phyloP scores from a whole-genome alignment of 2,888 invertebrate species.

The Myopa tessellatipennis region DNA sequence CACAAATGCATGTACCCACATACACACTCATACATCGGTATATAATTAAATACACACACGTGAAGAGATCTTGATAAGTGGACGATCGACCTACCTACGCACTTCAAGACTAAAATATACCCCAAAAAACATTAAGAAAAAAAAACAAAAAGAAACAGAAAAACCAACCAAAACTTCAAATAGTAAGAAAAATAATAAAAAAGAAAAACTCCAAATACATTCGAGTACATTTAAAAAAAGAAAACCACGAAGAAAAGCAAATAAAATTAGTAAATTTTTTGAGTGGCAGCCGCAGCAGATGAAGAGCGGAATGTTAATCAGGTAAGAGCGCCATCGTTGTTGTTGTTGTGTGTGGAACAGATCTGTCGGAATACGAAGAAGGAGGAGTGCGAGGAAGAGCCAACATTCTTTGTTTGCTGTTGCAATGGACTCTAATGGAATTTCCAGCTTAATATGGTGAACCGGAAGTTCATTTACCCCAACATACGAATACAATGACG shows the following conservation, averaged over 20 bases:
- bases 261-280: too few species aligned
- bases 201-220: too few species aligned
- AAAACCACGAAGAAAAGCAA: neutral
- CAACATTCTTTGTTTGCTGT: neutral
- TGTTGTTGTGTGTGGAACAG: neutral
- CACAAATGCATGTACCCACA: neutral
- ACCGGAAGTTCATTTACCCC: conserved; percentile 64
- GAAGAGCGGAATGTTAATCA: neutral
- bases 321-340: conserved; percentile 1
- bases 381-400: too few species aligned
- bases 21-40: neutral
- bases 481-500: conserved; percentile 29
- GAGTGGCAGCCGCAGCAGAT: neutral
- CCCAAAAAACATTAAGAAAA: neutral
- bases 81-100: conserved; percentile 25
- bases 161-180: neutral
- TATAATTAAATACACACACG: neutral
- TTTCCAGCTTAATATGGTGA: conserved; percentile 46
- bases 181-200: neutral
- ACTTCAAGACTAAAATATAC: neutral
- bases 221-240: too few species aligned
- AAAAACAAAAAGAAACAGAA: neutral
- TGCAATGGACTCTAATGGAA: conserved; percentile 42
- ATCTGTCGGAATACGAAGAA: neutral
- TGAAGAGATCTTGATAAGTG: conserved; percentile 24